phyloP scores from a whole-genome alignment of 2,888 invertebrate species.

The Polydrusus pterygomalis region DNA sequence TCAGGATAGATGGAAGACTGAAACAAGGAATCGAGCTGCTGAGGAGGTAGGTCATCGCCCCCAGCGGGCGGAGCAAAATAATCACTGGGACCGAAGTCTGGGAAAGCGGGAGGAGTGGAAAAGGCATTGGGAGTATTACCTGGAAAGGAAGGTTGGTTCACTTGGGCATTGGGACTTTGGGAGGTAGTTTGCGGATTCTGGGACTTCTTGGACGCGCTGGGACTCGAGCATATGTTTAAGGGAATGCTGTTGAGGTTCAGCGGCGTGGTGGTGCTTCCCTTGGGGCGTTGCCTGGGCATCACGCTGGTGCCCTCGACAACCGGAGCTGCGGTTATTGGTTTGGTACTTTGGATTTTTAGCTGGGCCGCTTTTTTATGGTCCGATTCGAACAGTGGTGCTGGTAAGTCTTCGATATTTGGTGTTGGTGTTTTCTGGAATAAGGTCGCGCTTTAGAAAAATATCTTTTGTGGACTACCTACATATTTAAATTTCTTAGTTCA shows the following conservation, averaged over 20 bases:
- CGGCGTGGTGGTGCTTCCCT: conserved; percentile 75
- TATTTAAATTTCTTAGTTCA: no score
- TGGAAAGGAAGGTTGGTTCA: conserved; percentile 32
- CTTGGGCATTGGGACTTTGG: conserved; percentile 66
- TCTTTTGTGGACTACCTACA: no score
- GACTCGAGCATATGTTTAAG: conserved; percentile 75
- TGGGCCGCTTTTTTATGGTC: conserved; percentile 77
- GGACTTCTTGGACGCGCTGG: conserved; percentile 71
- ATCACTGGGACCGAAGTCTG: conserved; percentile 60
- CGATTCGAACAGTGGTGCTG: conserved; percentile 81
- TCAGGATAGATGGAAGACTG: conserved; percentile 81
- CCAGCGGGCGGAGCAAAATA: conserved; percentile 56
- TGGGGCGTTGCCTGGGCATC: conserved; percentile 88
- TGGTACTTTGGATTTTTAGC: conserved; percentile 68
- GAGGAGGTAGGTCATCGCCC: conserved; percentile 58
- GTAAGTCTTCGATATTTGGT: conserved; percentile 79
- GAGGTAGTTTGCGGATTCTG: conserved; percentile 65
- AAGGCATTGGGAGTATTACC: conserved; percentile 58
- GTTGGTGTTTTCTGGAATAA: conserved; percentile 77
- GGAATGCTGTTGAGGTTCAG: conserved; percentile 72
- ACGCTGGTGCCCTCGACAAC: conserved; percentile 85
- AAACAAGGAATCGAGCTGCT: conserved; percentile 77
- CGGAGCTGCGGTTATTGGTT: conserved; percentile 69
- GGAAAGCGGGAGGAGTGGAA: conserved; percentile 64
- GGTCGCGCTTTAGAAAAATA: not conserved